These are phyloP conservation scores for Sericinus montela DNA, from an alignment of 2,888 invertebrate genomes.

Conservation along the genomic window DNA sequence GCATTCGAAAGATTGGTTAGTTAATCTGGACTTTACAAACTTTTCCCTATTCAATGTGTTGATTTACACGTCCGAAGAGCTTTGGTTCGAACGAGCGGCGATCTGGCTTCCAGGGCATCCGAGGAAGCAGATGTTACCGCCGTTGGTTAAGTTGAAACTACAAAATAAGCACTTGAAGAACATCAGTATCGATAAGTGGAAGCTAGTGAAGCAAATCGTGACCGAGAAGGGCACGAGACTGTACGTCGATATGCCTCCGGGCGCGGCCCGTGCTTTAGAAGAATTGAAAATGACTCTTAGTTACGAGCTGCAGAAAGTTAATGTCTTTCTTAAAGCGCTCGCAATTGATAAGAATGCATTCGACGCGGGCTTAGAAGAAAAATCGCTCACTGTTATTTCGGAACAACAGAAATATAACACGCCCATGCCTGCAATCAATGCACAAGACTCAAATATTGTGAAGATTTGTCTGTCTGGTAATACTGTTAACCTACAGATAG, in stretches of 20 bases:
- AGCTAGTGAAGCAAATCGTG: slow-evolving; percentile 58
- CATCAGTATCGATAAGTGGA: slow-evolving; percentile 60
- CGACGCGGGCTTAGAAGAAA: slow-evolving; percentile 50
- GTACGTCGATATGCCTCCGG: slow-evolving; percentile 67
- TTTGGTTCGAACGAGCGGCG: slow-evolving; percentile 67
- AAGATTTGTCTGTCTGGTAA: slow-evolving; percentile 53
- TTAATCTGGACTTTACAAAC: slow-evolving; percentile 49
- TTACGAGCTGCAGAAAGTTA: slow-evolving; percentile 66
- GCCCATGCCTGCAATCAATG: slow-evolving; percentile 46
- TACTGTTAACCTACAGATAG: slow-evolving; percentile 36
- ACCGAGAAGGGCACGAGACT: slow-evolving; percentile 55
- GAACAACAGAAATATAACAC: slow-evolving; percentile 32
- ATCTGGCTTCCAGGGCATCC: slow-evolving; percentile 68
- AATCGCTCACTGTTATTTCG: slow-evolving; percentile 30
- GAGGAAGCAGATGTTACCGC: slow-evolving; percentile 46
- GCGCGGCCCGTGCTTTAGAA: slow-evolving; percentile 56
- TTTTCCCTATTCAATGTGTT: slow-evolving; percentile 50
- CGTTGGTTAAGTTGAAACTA: slow-evolving; percentile 53
- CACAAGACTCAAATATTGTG: slow-evolving; percentile 38
- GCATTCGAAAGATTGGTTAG: slow-evolving; percentile 52
- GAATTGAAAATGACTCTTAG: slow-evolving; percentile 55
- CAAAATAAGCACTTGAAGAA: slow-evolving; percentile 53
- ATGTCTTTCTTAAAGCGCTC: slow-evolving; percentile 56
- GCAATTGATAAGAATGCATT: slow-evolving; percentile 63
- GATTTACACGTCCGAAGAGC: slow-evolving; percentile 59